Percentiles rank a stretch among this genome's conserved stretches.
Evolutionary conservation across 2,797 vertebrate species (phyloP).

Genomic region (Danio albolineatus): DNA sequence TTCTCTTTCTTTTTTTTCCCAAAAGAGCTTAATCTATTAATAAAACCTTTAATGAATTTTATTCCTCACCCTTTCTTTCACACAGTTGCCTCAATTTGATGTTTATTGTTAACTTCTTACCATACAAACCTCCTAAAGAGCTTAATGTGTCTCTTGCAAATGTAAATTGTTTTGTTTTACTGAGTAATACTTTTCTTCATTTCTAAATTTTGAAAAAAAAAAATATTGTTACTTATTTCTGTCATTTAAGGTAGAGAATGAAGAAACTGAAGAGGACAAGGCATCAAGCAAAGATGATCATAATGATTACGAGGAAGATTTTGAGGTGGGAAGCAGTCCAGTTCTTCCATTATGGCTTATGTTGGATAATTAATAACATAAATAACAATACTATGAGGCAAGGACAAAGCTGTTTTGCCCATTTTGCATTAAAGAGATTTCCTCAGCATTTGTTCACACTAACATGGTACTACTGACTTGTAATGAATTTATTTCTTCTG

Average conservation of each 20-base stretch:
- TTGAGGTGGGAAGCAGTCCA: conserved; percentile 84
- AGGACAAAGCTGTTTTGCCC: not conserved
- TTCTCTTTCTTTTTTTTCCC: not conserved
- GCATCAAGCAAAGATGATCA: conserved; percentile 60
- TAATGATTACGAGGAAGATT: conserved; percentile 89
- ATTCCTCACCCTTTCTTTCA: no score
- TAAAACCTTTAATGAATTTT: no score
- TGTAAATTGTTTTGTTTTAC: not conserved
- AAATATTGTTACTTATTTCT: conserved; percentile 10
- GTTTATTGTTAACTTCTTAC: not conserved
- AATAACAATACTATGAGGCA: no score
- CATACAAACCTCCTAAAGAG: not conserved
- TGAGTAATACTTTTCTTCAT: not conserved
- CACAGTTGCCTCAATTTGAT: no score
- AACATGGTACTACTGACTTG: no score
- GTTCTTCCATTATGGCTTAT: not conserved
- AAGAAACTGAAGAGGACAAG: conserved; percentile 58
- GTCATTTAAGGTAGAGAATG: conserved; percentile 72
- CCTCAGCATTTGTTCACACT: no score
- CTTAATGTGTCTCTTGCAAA: not conserved
- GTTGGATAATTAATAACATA: not conserved
- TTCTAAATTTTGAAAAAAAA: not conserved
- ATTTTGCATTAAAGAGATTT: no score
- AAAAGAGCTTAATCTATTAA: no score
- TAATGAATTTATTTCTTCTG: no score